These are phyloP conservation scores for Austrolebias charrua DNA, from an alignment of 2,797 vertebrate species.

Conservation along the genomic window DNA sequence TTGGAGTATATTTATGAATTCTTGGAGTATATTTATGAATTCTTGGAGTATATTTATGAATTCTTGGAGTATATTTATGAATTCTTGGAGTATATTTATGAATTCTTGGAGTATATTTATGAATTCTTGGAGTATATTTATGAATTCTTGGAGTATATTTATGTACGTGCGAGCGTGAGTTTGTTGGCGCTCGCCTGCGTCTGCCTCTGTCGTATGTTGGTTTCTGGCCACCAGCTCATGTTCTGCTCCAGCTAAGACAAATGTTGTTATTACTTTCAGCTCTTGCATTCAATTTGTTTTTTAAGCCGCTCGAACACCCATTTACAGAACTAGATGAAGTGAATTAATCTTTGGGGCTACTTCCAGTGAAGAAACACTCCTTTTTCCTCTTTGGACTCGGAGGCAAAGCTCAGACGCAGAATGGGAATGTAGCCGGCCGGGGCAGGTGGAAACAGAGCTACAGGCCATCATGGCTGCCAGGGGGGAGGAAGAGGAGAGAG, in stretches of 20 bases:
- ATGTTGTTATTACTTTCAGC: slow-evolving; percentile 78
- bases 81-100: too few relatives aligned
- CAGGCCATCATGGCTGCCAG: slow-evolving; percentile 8
- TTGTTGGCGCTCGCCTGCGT: too few relatives aligned
- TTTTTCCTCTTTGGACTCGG: slow-evolving; percentile 36
- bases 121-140: too few relatives aligned
- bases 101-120: too few relatives aligned
- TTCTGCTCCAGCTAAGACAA: slow-evolving; percentile 74
- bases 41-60: too few relatives aligned
- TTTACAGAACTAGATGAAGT: slow-evolving; percentile 79
- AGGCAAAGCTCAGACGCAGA: slow-evolving; percentile 35
- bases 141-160: too few relatives aligned
- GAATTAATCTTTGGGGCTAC: slow-evolving; percentile 76
- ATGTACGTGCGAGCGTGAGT: too few relatives aligned
- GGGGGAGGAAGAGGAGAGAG: neutral
- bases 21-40: too few relatives aligned
- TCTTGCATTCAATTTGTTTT: slow-evolving; percentile 81
- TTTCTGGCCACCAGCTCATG: too few relatives aligned
- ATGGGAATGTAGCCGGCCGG: slow-evolving; percentile 34
- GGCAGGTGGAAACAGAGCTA: slow-evolving; percentile 41
- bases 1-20: too few relatives aligned
- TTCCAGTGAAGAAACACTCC: slow-evolving; percentile 57
- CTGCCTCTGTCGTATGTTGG: too few relatives aligned
- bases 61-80: too few relatives aligned
- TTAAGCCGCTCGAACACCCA: slow-evolving; percentile 77